Percentiles rank a stretch among this genome's conserved stretches.
Evolutionary conservation across 2,113 vertebrate species (phyloP).

Genomic region (Zingel zingel): DNA sequence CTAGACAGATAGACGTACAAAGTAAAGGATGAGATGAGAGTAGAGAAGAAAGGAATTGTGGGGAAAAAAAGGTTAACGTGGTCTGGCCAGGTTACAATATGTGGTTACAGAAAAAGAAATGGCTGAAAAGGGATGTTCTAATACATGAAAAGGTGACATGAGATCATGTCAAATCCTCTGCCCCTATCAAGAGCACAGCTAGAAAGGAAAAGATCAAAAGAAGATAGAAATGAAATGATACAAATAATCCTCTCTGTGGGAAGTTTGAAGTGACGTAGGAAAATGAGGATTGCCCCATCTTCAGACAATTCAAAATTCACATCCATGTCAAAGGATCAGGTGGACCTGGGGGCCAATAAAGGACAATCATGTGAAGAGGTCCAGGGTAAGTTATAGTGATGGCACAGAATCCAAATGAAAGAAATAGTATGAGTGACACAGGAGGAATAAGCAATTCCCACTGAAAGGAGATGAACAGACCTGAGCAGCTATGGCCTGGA

Average conservation of each 20-base stretch:
- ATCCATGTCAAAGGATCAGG: constrained; percentile 24
- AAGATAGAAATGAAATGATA: constrained; percentile 24
- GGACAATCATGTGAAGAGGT: constrained; percentile 56
- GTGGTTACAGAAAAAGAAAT: background rate
- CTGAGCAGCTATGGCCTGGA: constrained; percentile 17
- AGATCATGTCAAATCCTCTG: constrained; percentile 11
- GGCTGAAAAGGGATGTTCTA: background rate
- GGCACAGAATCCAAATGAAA: constrained; percentile 47
- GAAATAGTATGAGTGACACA: constrained; percentile 33
- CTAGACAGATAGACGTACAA: background rate
- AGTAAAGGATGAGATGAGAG: background rate
- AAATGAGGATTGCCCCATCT: constrained; percentile 43
- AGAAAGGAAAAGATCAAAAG: constrained; percentile 43
- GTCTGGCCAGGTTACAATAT: background rate
- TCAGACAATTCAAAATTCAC: constrained; percentile 26
- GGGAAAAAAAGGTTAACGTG: background rate
- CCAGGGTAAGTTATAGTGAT: constrained; percentile 29
- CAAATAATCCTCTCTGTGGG: constrained; percentile 17
- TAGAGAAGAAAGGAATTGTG: background rate
- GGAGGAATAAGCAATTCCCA: constrained; percentile 42
- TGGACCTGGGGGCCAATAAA: constrained; percentile 37
- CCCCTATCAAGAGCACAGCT: background rate
- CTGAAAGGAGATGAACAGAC: constrained; percentile 35
- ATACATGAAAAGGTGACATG: constrained; percentile 25
- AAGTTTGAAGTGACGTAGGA: constrained; percentile 20